Conservation (phyloP, 2,113 vertebrate species). For the Microtus oregoni region DNA sequence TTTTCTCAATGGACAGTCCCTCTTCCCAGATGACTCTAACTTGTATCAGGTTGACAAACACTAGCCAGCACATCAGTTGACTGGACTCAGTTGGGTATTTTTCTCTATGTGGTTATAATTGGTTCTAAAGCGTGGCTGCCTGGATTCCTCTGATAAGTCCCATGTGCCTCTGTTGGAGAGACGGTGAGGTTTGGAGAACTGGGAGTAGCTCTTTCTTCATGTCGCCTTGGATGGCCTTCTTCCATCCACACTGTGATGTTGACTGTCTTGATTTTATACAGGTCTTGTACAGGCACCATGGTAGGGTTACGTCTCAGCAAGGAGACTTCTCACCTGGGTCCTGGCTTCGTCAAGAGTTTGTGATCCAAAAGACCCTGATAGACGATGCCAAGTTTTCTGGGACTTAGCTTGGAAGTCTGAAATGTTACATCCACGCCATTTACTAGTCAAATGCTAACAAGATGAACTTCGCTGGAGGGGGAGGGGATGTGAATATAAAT, state of each 20-base stretch:
- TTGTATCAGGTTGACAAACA: not conserved
- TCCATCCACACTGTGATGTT: not conserved
- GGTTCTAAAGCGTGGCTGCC: not conserved
- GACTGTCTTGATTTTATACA: not conserved
- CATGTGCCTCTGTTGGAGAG: not conserved
- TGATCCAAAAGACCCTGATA: not conserved
- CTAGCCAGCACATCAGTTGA: not conserved
- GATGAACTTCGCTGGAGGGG: not conserved
- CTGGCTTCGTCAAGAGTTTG: not conserved
- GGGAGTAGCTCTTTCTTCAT: not conserved
- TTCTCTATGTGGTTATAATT: not conserved
- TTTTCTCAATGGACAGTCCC: not conserved
- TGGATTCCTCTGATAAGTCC: not conserved
- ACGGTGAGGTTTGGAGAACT: not conserved
- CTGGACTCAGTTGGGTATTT: not conserved
- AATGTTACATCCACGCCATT: not conserved
- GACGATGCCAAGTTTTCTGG: not conserved
- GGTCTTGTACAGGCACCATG: not conserved
- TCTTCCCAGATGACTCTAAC: not conserved
- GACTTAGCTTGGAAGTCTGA: not conserved
- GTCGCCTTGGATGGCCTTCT: not conserved
- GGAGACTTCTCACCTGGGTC: not conserved
- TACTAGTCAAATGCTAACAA: not conserved
- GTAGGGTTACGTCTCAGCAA: accelerated
- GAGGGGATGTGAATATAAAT: not conserved